Base-by-base conservation (phyloP, 92 coral and sea anemone genomes). In the Bergia puertoricense region DNA sequence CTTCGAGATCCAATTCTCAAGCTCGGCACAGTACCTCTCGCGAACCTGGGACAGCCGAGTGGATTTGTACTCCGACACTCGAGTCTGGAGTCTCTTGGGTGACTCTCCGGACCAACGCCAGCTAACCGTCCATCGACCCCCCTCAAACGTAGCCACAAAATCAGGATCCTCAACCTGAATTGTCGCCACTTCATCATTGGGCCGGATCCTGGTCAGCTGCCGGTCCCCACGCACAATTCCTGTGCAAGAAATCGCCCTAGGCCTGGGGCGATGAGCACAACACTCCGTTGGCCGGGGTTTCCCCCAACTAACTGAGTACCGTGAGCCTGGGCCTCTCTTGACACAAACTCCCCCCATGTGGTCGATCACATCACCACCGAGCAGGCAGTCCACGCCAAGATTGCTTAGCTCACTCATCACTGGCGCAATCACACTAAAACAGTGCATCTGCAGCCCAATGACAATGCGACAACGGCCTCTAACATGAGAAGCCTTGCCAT, bases 121-220 rank as follows among this genome's bases (percentile, higher is more conserved):
- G 74, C 74, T 69, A 69, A 69, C 74, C 74, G 74, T 69, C 74
- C 74, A 69, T 69, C 0, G 74, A 69, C 74, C 74, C 74, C 74
- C 74, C 74, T 69, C 74, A 69, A 69, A 69, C 74, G 74, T 69
- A 69, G 74, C 74, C 74, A 69, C 74, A 69, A 69, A 69, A 69
- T 69, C 74, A 69, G 74, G 74, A 69, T 69, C 74, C 74, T 69
- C 74, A 69, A 69, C 74, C 74, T 69, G 74, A 69, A 69, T 69
- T 69, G 74, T 69, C 74, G 74, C 74, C 74, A 69, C 74, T 69
- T 69, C 74, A 69, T 69, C 74, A 69, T 69, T 69, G 74, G 74
- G 74, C 74, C 74, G 74, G 74, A 69, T 69, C 74, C 74, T 69
- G 74, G 74, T 69, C 74, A 69, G 74, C 74, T 69, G 74, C 74